phyloP scores from a whole-genome alignment of 1,140 invertebrate species.

The Ditylenchus dipsaci region DNA sequence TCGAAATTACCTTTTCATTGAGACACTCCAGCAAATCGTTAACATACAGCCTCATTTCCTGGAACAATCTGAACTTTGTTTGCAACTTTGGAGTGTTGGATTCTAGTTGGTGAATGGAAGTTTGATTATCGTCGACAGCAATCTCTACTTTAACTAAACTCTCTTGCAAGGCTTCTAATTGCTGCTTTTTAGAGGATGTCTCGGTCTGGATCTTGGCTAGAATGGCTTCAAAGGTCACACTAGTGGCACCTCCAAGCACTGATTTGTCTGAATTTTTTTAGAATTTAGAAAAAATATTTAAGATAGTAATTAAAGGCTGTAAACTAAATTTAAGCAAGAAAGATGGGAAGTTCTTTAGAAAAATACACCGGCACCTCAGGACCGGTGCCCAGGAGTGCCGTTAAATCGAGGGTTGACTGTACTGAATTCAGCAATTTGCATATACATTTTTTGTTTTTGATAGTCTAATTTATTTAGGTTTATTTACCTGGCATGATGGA shows the following conservation, averaged over 20 bases:
- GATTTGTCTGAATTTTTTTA: background rate
- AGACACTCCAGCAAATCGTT: slow-evolving; percentile 42
- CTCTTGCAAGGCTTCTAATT: slow-evolving; percentile 6
- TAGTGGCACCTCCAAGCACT: background rate
- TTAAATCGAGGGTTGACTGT: too few relatives aligned
- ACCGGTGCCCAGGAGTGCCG: too few relatives aligned
- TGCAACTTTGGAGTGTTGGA: slow-evolving; percentile 27
- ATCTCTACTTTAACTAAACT: slow-evolving; percentile 1
- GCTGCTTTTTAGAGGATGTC: slow-evolving; percentile 8
- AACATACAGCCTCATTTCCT: slow-evolving; percentile 36
- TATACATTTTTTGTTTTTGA: too few relatives aligned
- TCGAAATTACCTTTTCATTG: slow-evolving; percentile 35
- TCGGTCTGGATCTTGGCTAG: slow-evolving; percentile 8
- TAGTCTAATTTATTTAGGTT: too few relatives aligned
- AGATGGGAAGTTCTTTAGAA: too few relatives aligned
- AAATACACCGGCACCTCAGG: too few relatives aligned
- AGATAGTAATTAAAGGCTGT: too few relatives aligned
- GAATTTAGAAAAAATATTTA: too few relatives aligned
- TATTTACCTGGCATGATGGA: slow-evolving; percentile 2
- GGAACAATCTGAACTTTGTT: slow-evolving; percentile 37
- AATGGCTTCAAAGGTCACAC: slow-evolving; percentile 8
- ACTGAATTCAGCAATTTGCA: too few relatives aligned
- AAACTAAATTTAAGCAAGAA: too few relatives aligned
- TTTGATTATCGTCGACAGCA: slow-evolving; percentile 14
- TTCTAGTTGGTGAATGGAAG: slow-evolving; percentile 15